These are phyloP conservation scores for Diloba caeruleocephala DNA, from an alignment of 2,888 invertebrate genomes.

Conservation along the genomic window DNA sequence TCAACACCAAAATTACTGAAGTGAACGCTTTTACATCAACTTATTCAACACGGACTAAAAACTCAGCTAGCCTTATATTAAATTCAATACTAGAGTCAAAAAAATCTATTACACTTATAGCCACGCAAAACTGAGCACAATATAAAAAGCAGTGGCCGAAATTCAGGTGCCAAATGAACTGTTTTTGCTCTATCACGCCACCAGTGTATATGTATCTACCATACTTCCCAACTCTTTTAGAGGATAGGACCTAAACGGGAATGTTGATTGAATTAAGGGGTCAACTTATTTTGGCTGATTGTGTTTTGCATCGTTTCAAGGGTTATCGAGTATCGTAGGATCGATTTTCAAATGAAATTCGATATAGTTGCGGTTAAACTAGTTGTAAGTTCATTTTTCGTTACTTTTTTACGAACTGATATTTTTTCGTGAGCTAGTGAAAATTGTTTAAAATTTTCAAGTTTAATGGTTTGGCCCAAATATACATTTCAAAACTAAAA, in stretches of 20 bases:
- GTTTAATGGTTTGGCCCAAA: too few relatives aligned
- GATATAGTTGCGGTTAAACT: slow-evolving; percentile 50
- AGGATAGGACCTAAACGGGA: slow-evolving; percentile 17
- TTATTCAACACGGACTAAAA: slow-evolving; percentile 36
- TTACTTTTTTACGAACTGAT: slow-evolving; percentile 25
- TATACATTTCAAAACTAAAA: too few relatives aligned
- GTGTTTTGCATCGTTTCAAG: slow-evolving; percentile 59
- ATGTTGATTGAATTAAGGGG: slow-evolving; percentile 39
- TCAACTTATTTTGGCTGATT: slow-evolving; percentile 48
- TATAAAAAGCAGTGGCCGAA: slow-evolving; percentile 56
- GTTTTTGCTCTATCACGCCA: slow-evolving; percentile 57
- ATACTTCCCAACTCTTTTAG: slow-evolving; percentile 22
- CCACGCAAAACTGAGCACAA: slow-evolving; percentile 57
- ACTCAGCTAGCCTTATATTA: slow-evolving; percentile 32
- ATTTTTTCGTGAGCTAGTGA: slow-evolving; percentile 12
- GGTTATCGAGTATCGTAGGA: slow-evolving; percentile 56
- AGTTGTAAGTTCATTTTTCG: slow-evolving; percentile 27
- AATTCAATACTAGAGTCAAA: slow-evolving; percentile 37
- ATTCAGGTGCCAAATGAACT: slow-evolving; percentile 63
- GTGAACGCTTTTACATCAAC: slow-evolving; percentile 16
- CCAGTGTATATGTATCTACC: slow-evolving; percentile 45
- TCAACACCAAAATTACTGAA: slow-evolving; percentile 2
- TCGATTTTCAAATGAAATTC: slow-evolving; percentile 57
- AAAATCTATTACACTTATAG: slow-evolving; percentile 60
- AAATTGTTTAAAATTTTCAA: too few relatives aligned